phyloP scores from a whole-genome alignment of 2,113 vertebrate species.

The Athene noctua region DNA sequence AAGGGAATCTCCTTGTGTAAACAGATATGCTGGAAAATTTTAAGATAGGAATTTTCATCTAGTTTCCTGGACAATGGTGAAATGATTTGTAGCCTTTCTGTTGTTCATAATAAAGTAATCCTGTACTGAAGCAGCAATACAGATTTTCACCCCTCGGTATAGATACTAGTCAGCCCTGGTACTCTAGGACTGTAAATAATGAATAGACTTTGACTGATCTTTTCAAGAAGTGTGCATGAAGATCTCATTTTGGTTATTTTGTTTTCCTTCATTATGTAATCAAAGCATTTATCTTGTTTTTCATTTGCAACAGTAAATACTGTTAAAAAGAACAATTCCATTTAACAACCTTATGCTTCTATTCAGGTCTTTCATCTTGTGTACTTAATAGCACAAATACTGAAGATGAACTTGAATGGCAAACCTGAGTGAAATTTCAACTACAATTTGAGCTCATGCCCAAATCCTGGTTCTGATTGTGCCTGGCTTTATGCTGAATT shows the following conservation, averaged over 20 bases:
- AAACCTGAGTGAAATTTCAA: neutral
- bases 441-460: neutral
- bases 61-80: neutral
- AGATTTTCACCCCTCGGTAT: neutral
- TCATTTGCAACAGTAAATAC: neutral
- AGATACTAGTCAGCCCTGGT: neutral
- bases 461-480: neutral
- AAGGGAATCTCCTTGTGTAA: neutral
- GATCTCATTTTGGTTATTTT: neutral
- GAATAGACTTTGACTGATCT: neutral
- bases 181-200: neutral
- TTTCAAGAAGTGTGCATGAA: neutral
- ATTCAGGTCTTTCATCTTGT: neutral
- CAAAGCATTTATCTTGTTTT: neutral
- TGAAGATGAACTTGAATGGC: neutral
- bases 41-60: neutral
- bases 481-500: neutral
- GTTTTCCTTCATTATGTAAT: neutral
- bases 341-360: neutral
- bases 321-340: neutral
- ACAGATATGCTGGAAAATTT: neutral
- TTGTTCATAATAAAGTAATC: neutral
- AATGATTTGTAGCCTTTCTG: neutral
- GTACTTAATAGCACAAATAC: neutral
- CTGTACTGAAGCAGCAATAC: neutral